phyloP scores from a whole-genome alignment of 2,888 invertebrate species.

The Pollenia amentaria region DNA sequence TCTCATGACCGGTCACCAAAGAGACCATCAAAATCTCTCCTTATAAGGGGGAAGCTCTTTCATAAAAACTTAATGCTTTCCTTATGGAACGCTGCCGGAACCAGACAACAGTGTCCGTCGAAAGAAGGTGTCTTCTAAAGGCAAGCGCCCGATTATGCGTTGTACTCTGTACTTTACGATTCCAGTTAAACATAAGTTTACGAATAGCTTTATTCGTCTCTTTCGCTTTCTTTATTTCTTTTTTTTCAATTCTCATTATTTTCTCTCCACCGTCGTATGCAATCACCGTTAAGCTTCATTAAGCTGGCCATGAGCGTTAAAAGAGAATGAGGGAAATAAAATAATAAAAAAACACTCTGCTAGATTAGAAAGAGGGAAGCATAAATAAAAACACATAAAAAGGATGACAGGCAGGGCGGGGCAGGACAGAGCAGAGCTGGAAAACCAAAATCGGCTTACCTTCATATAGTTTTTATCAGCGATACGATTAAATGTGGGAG shows the following conservation, averaged over 20 bases:
- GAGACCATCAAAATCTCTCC: too few relatives aligned
- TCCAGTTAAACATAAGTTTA: too few relatives aligned
- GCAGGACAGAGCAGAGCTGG: neutral
- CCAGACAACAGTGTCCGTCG: too few relatives aligned
- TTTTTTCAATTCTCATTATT: neutral
- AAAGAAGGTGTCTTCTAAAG: too few relatives aligned
- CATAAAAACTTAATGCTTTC: too few relatives aligned
- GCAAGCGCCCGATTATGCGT: too few relatives aligned
- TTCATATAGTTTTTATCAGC: conserved; percentile 68
- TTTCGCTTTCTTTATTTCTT: neutral
- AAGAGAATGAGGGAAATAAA: neutral
- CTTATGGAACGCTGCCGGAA: too few relatives aligned
- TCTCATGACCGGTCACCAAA: too few relatives aligned
- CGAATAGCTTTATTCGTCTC: too few relatives aligned
- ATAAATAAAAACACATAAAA: neutral
- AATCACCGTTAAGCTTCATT: conserved; percentile 31
- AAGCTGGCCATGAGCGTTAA: conserved; percentile 36
- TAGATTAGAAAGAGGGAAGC: conserved; percentile 4
- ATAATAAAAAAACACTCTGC: neutral
- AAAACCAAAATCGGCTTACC: conserved; percentile 67
- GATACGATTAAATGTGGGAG: conserved; percentile 60
- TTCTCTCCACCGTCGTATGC: conserved; percentile 8
- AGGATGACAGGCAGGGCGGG: neutral
- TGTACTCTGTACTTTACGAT: too few relatives aligned
- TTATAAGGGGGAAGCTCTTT: too few relatives aligned